A percentile compares a stretch with the other conserved stretches of the same genome.
These are phyloP conservation scores for Psilanteris sp. DNA, from an alignment of 1,140 invertebrate genomes.

Conservation along the genomic window DNA sequence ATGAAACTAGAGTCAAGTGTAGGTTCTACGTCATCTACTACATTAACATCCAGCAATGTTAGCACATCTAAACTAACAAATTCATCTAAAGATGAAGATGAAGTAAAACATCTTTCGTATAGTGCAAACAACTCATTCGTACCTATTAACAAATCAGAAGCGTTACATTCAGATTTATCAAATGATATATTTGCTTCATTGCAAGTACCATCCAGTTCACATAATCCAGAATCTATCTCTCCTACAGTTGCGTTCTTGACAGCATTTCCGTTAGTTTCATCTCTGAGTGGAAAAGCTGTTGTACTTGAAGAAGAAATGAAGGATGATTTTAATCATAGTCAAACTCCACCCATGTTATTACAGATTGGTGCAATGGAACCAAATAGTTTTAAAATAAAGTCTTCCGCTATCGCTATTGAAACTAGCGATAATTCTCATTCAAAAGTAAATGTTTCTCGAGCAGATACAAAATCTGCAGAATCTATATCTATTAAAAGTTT, in stretches of 20 bases:
- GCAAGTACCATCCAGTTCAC: conserved; percentile 82
- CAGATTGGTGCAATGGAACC: conserved; percentile 83
- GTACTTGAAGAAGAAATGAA: conserved; percentile 82
- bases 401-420: conserved; percentile 19
- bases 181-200: conserved; percentile 86
- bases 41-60: conserved; percentile 6
- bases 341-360: conserved; percentile 82
- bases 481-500: conserved; percentile 63
- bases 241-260: conserved; percentile 88
- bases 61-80: conserved; percentile 54
- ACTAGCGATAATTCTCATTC: conserved; percentile 18
- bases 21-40: conserved; percentile 4
- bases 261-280: conserved; percentile 86
- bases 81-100: conserved; percentile 69
- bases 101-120: conserved; percentile 78
- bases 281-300: conserved; percentile 81
- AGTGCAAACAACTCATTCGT: conserved; percentile 77
- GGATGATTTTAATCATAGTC: conserved; percentile 79
- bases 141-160: conserved; percentile 81
- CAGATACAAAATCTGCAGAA: conserved; percentile 13
- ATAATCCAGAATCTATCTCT: conserved; percentile 85
- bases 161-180: conserved; percentile 84
- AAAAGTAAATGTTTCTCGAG: conserved; percentile 23
- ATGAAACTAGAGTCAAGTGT: conserved; percentile 70
- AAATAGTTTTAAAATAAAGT: conserved; percentile 78